Percentiles rank a stretch among this genome's conserved stretches.
These are phyloP conservation scores for Potamilus streckersoni DNA, from an alignment of 1,140 invertebrate genomes.

Conservation along the genomic window DNA sequence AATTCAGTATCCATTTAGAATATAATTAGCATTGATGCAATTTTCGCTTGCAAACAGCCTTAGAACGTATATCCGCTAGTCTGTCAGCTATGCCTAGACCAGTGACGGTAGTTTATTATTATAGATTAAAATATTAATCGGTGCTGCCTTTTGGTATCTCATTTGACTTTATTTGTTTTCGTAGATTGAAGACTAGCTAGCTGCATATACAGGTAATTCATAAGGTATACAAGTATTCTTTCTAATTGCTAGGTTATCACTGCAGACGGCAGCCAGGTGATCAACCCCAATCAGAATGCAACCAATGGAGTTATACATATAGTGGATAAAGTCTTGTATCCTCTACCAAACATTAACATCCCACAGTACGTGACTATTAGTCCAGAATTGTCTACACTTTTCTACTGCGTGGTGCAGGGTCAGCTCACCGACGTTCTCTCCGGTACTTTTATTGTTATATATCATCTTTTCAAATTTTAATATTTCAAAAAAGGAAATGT, in stretches of 20 bases:
- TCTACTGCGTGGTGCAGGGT: slow-evolving; percentile 28
- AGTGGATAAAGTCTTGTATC: slow-evolving; percentile 48
- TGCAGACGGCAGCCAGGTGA: slow-evolving; percentile 60
- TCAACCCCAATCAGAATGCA: slow-evolving; percentile 57
- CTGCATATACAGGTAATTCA: neutral
- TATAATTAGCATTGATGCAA: too few species aligned
- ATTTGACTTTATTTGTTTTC: neutral
- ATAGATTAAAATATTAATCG: neutral
- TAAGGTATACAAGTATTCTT: neutral
- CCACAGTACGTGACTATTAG: slow-evolving; percentile 13
- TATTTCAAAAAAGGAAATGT: neutral
- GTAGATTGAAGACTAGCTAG: neutral
- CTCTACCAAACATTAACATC: slow-evolving; percentile 31
- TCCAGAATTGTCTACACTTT: slow-evolving; percentile 20
- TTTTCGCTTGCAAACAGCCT: too few species aligned
- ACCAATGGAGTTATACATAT: slow-evolving; percentile 66
- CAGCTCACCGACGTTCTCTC: slow-evolving; percentile 23
- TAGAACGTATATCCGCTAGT: too few species aligned
- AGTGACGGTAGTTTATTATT: neutral
- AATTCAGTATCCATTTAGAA: too few species aligned
- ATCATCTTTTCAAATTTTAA: neutral
- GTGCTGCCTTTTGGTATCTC: neutral
- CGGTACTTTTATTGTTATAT: slow-evolving; percentile 12
- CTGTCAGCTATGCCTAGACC: neutral
- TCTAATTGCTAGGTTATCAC: slow-evolving; percentile 53